phyloP scores from a whole-genome alignment of 2,113 vertebrate genomes.

The Myrmecobius fasciatus region DNA sequence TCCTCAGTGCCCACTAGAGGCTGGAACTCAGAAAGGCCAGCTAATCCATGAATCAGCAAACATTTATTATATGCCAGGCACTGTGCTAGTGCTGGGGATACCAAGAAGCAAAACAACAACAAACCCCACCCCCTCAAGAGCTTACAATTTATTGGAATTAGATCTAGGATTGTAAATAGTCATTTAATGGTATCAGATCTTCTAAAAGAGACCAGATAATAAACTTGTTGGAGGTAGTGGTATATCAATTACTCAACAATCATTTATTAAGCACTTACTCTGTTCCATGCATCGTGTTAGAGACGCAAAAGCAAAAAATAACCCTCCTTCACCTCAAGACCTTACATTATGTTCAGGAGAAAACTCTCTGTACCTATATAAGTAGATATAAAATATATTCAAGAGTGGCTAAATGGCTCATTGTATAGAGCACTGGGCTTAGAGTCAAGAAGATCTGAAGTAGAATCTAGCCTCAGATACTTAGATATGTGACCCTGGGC shows the following conservation, averaged over 20 bases:
- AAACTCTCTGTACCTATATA: background rate
- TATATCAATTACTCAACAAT: background rate
- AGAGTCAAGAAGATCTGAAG: background rate
- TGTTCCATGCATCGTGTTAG: background rate
- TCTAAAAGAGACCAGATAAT: background rate
- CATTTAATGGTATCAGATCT: background rate
- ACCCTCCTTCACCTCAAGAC: background rate
- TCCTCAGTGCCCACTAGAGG: background rate
- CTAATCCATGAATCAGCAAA: background rate
- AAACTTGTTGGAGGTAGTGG: background rate
- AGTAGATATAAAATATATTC: background rate
- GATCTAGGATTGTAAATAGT: background rate
- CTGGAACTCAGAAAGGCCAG: background rate
- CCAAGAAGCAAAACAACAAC: background rate
- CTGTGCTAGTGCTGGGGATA: background rate
- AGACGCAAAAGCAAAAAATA: background rate
- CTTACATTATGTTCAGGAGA: background rate
- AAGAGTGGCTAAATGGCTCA: background rate
- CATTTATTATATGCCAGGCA: background rate
- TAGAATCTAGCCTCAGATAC: background rate
- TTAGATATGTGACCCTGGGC: background rate
- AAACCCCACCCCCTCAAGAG: background rate
- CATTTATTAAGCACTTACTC: background rate
- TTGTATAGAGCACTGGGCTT: background rate
- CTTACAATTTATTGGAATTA: background rate